Base-by-base conservation (phyloP, 2,113 vertebrate species). In the Dunckerocampus dactyliophorus region DNA sequence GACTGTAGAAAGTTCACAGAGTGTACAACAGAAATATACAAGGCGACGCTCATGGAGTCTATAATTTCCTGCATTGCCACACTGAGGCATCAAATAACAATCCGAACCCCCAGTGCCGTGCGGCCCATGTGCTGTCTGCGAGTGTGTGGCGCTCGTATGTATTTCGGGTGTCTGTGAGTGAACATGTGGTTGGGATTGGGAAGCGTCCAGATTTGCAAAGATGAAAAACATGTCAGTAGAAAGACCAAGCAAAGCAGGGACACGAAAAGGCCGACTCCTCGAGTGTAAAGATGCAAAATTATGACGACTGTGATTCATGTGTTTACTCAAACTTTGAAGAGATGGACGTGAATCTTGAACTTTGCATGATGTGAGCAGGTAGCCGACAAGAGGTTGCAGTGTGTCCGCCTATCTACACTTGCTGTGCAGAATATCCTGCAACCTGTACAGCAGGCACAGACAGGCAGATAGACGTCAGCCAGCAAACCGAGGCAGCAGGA, bases 361-460 rank as follows among this genome's bases (percentile, higher is more conserved):
- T n/a, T n/a, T 28, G 24, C 24, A 28, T 28, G 24, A 2, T 28
- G 2, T 28, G 24, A 28, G 5, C 24, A 63, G 64, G 74, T 77
- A 84, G 86, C 82, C 92, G 91, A 5, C 31, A 92, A 91, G 88
- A 92, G 94, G 95, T 95, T 96, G 95, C 94, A 92, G 94, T 92
- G 93, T 98, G 97, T 96, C 97, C 94, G 97, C 97, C 97, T 99
- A 96, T 99, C 97, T 99, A 95, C 97, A 99, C 97, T 97, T 99
- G 96, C 97, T 98, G 97, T 99, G 95, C 97, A 99, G 97, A 98
- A 96, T 93, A 93, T 98, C 94, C 93, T 93, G 92, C 94, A 95
- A 95, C 95, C 95, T 98, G 96, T 98, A 98, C 97, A 99, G 97
- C 97, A 98, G 96, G 96, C 95, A 98, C 95, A 98, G 96, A 99